A percentile compares a stretch with the other conserved stretches of the same genome.
These are phyloP conservation scores for Acipenser transmontanus DNA, from an alignment of 2,797 vertebrate species.

Conservation along the genomic window DNA sequence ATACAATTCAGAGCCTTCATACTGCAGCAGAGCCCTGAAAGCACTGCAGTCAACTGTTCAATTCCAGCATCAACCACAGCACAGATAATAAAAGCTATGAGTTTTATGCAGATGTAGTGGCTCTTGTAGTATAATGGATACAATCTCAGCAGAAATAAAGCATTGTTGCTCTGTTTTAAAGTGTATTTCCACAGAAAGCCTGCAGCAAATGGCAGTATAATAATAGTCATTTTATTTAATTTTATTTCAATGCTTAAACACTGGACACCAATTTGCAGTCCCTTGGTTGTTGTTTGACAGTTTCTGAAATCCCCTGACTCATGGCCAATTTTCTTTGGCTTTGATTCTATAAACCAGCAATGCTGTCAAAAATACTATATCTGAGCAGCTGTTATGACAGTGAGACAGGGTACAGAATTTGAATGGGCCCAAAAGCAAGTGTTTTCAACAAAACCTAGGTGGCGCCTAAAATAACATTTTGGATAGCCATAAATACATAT, in stretches of 20 bases:
- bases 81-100: slow-evolving; percentile 24
- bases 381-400: slow-evolving; percentile 65
- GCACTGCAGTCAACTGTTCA: too few relatives aligned
- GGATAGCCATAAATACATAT: slow-evolving; percentile 23
- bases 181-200: not conserved
- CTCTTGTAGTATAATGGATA: slow-evolving; percentile 32
- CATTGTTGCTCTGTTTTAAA: not conserved
- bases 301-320: slow-evolving; percentile 31
- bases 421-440: slow-evolving; percentile 48
- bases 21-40: not conserved
- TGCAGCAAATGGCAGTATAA: slow-evolving; percentile 8
- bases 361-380: slow-evolving; percentile 69
- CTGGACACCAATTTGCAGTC: slow-evolving; percentile 7
- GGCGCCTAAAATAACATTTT: slow-evolving; percentile 36
- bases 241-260: slow-evolving; percentile 14
- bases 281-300: slow-evolving; percentile 35
- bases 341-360: slow-evolving; percentile 51
- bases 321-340: slow-evolving; percentile 52
- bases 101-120: slow-evolving; percentile 31
- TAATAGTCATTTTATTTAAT: not conserved
- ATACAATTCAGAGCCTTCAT: not conserved
- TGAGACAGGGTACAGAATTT: slow-evolving; percentile 44
- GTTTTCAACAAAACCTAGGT: slow-evolving; percentile 35
- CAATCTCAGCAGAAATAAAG: slow-evolving; percentile 26
- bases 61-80: not conserved